phyloP scores from a whole-genome alignment of 2,797 vertebrate genomes.

The Fringilla coelebs region DNA sequence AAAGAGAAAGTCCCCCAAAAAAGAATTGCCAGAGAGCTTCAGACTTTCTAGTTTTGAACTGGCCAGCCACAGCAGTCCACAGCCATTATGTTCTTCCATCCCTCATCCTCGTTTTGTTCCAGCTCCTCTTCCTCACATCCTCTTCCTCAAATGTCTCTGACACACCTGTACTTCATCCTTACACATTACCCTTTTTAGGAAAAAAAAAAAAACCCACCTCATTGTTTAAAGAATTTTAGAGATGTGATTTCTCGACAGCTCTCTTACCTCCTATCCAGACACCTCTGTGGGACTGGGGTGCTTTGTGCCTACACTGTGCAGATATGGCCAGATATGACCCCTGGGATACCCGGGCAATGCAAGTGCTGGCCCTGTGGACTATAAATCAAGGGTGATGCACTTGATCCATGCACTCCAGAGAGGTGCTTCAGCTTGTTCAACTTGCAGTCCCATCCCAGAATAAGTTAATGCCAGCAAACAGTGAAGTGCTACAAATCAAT shows the following conservation, averaged over 20 bases:
- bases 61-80: neutral
- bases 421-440: neutral
- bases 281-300: neutral
- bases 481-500: neutral
- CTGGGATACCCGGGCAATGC: neutral
- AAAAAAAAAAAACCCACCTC: neutral
- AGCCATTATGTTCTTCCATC: neutral
- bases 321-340: neutral
- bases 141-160: neutral
- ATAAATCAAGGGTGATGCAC: neutral
- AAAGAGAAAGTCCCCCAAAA: neutral
- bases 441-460: neutral
- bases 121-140: neutral
- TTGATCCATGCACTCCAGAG: neutral
- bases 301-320: neutral
- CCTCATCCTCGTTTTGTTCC: fast-evolving
- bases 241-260: neutral
- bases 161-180: neutral
- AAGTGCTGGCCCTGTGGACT: neutral
- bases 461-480: neutral
- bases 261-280: neutral
- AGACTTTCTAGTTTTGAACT: neutral
- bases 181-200: neutral
- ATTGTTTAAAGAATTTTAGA: neutral
- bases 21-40: neutral